Conservation (phyloP, 2,797 vertebrate genomes). For the Loris lydekkerianus region DNA sequence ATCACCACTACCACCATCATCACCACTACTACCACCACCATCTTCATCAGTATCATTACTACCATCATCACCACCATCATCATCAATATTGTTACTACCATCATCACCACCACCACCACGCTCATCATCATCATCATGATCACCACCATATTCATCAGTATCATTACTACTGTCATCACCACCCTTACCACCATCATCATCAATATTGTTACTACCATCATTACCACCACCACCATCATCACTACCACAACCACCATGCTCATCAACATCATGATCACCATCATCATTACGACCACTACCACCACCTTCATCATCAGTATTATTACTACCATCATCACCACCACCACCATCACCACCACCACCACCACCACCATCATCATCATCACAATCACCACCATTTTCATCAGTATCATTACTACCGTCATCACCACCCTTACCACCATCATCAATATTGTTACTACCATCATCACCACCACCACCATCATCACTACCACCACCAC, state of each 20-base stretch:
- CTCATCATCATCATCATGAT: fast-evolving
- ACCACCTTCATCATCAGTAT: too few relatives aligned
- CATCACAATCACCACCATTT: too few relatives aligned
- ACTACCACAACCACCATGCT: fast-evolving
- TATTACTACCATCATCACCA: fast-evolving
- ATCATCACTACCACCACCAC: fast-evolving
- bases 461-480: fast-evolving
- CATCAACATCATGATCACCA: fast-evolving
- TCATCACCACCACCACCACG: fast-evolving
- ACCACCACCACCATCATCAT: fast-evolving
- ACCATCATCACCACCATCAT: not conserved
- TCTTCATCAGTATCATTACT: fast-evolving
- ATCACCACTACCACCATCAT: fast-evolving
- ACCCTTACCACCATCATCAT: too few relatives aligned
- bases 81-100: fast-evolving
- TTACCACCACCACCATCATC: fast-evolving
- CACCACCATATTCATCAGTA: too few relatives aligned
- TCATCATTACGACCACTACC: too few relatives aligned
- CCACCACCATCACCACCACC: fast-evolving
- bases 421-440: fast-evolving
- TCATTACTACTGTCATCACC: too few relatives aligned
- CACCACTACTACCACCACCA: not conserved
- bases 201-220: too few relatives aligned
- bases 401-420: too few relatives aligned
- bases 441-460: fast-evolving